These are phyloP conservation scores for Drosophila ananassae DNA, from an alignment of 1,140 invertebrate species.

Conservation along the genomic window DNA sequence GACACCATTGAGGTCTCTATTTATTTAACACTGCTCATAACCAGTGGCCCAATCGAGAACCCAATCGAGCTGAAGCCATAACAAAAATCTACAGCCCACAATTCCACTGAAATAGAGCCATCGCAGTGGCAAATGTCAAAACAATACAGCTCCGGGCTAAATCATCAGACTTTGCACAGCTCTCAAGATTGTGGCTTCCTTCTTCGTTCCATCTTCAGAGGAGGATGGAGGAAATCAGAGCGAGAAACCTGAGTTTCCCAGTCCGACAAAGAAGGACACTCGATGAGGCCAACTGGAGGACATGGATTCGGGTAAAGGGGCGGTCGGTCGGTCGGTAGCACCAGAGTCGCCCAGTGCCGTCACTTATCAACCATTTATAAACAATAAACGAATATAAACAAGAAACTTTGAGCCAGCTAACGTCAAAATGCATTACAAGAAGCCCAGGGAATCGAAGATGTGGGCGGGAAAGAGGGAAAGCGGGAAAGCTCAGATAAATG, in stretches of 20 bases:
- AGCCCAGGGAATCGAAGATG: slow-evolving; percentile 27
- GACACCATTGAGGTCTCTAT: background rate
- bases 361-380: slow-evolving; percentile 81
- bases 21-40: background rate
- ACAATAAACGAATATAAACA: slow-evolving; percentile 81
- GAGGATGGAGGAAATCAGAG: slow-evolving; percentile 16
- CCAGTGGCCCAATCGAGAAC: slow-evolving; percentile 22
- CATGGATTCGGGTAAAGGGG: background rate
- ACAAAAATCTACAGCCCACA: slow-evolving; percentile 6
- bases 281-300: slow-evolving; percentile 3
- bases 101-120: slow-evolving; percentile 30
- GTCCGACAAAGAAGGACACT: slow-evolving; percentile 31
- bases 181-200: slow-evolving; percentile 1
- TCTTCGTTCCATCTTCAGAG: background rate
- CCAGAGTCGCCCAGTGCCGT: slow-evolving; percentile 24
- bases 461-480: background rate
- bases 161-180: slow-evolving; percentile 33
- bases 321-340: background rate
- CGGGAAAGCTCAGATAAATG: slow-evolving; percentile 62
- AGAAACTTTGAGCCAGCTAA: slow-evolving; percentile 67
- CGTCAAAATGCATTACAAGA: slow-evolving; percentile 74
- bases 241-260: background rate
- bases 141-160: slow-evolving; percentile 39
- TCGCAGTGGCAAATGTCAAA: slow-evolving; percentile 29
- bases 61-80: slow-evolving; percentile 29